These are phyloP conservation scores for Gymnogyps californianus DNA, from an alignment of 2,113 vertebrate genomes.

Conservation along the genomic window DNA sequence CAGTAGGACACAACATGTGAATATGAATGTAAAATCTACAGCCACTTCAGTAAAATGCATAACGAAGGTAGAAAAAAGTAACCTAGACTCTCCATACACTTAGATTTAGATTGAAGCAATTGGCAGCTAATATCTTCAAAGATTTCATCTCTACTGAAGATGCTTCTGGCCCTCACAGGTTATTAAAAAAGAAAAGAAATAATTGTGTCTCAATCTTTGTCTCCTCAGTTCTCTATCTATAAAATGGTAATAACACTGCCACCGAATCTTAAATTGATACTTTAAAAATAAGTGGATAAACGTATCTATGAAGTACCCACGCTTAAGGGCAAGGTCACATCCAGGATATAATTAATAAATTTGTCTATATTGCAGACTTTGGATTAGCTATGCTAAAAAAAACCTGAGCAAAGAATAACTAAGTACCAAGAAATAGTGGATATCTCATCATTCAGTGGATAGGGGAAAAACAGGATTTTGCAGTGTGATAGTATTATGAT, in stretches of 20 bases:
- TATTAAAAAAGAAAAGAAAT: neutral
- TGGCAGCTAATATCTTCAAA: neutral
- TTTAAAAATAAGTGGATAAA: neutral
- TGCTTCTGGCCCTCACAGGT: neutral
- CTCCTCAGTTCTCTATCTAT: neutral
- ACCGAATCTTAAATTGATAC: neutral
- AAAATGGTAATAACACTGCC: neutral
- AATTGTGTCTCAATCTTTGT: neutral
- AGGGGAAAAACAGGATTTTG: neutral
- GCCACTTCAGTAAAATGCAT: neutral
- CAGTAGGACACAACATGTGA: neutral
- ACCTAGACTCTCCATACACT: neutral
- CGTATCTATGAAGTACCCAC: neutral
- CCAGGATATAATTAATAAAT: neutral
- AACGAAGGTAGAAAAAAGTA: neutral
- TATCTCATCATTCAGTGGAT: neutral
- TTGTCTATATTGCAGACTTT: neutral
- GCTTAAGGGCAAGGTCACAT: neutral
- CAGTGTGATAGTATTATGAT: neutral
- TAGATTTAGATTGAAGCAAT: neutral
- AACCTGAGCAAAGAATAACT: neutral
- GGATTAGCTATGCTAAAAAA: neutral
- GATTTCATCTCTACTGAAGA: neutral
- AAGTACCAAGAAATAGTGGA: neutral
- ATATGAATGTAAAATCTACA: constrained; percentile 13